phyloP scores from a whole-genome alignment of 1,140 invertebrate genomes.

The Sipha flava region DNA sequence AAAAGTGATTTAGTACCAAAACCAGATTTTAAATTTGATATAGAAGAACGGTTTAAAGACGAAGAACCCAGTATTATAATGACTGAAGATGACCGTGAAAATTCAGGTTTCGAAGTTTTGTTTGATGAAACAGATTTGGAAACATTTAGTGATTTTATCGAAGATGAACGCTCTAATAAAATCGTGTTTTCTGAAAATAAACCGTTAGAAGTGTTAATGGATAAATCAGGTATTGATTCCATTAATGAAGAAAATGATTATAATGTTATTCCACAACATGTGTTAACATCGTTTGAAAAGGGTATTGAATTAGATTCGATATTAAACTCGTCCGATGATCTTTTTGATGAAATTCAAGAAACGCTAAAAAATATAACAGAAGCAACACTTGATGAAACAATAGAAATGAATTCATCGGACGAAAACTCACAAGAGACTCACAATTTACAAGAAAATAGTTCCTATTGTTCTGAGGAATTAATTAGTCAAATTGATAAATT shows the following conservation, averaged over 20 bases:
- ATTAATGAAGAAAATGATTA: background rate
- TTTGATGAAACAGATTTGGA: constrained; percentile 3
- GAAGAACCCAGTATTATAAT: constrained; percentile 31
- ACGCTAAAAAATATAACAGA: background rate
- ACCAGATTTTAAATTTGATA: constrained; percentile 35
- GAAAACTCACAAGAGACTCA: background rate
- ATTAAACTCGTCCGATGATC: background rate
- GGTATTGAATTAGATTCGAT: background rate
- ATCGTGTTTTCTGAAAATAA: background rate
- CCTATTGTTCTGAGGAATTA: background rate
- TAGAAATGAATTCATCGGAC: too few species aligned
- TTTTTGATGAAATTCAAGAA: background rate
- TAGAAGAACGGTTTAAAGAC: constrained; percentile 38
- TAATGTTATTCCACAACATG: background rate
- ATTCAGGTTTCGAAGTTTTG: background rate
- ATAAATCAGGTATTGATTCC: background rate
- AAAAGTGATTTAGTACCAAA: constrained; percentile 35
- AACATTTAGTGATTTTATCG: background rate
- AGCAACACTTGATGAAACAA: background rate
- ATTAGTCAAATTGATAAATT: too few species aligned
- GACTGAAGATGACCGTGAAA: background rate
- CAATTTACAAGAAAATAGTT: background rate
- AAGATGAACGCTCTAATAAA: background rate
- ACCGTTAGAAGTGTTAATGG: background rate
- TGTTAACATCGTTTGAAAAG: background rate